These are phyloP conservation scores for Tipula lateralis DNA, from an alignment of 2,888 invertebrate species.

Conservation along the genomic window DNA sequence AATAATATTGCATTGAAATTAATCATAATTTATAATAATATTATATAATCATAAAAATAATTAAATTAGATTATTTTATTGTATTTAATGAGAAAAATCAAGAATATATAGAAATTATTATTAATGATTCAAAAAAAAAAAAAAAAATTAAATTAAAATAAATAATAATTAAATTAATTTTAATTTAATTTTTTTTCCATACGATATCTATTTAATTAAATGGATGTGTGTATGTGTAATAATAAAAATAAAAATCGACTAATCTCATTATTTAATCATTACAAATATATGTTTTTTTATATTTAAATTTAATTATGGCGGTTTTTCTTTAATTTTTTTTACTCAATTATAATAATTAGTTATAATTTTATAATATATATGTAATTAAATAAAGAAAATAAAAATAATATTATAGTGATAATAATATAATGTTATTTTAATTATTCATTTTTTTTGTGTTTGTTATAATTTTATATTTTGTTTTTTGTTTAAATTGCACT, in stretches of 20 bases:
- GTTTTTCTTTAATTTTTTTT: background rate
- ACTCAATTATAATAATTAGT: background rate
- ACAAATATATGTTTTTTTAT: background rate
- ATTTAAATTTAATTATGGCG: background rate
- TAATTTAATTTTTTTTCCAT: conserved; percentile 14
- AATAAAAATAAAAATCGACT: conserved; percentile 11
- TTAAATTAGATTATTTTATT: background rate
- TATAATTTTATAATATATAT: background rate
- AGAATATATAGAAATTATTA: conserved; percentile 21
- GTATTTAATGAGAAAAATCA: conserved; percentile 14
- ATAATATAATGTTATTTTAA: background rate
- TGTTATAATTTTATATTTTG: background rate
- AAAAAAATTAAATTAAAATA: conserved; percentile 28
- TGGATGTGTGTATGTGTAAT: background rate
- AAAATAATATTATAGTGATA: conserved; percentile 16
- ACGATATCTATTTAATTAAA: background rate
- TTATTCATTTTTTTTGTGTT: no score
- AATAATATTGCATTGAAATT: conserved; percentile 25
- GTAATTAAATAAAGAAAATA: background rate
- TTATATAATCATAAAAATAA: background rate
- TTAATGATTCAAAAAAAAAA: background rate
- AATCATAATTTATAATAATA: background rate
- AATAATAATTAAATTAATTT: background rate
- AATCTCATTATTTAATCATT: background rate
- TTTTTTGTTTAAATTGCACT: conserved; percentile 2